Evolutionary conservation across 2,797 vertebrate species (phyloP), one percentile per base, ranked within the genome.

Genomic region (Phylloscopus collybita): DNA sequence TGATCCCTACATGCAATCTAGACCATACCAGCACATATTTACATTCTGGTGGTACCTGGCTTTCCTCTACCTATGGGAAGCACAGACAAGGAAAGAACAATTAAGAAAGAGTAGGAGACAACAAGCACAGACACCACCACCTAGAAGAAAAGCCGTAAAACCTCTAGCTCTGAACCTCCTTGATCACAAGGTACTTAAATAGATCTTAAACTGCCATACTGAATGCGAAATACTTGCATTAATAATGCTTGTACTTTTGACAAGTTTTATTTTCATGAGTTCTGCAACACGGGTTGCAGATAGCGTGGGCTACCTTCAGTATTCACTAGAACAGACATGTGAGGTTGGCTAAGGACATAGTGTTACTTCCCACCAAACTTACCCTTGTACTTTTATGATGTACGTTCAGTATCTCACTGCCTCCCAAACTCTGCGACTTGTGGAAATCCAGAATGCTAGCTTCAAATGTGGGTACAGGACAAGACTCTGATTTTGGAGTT

Each of bases 361-460:
- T 5, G 26, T 86, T 74, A 10, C 75, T 47, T 45, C 94, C 82
- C 19, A 40, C 9, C 30, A 97, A 86, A 84, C 53, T 71, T 26
- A 94, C 13, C 7, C 64, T 81, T 38, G 93, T 88, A 88, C 82
- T 97, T 59, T 53, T 76, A 62, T 36, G 95, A 57, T 94, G 94
- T 17, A 73, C 14, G 13, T 93, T 91, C 62, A 90, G 2, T 50
- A 65, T 32, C 59, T 80, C 82, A 23, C 32, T 88, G 85, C 66
- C 93, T 88, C 94, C 92, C 61, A 89, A 38, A 71, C 80, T 66
- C 67, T 93, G 97, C 13, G 99, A 94, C 92, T 98, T 98, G 27
- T 98, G 98, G 89, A 99, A 99, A 98, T 99, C 99, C 27, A 97
- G 95, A 94, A 98, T 73, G 72, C 98, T 98, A 86, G 98, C 98